Conservation (phyloP, 2,113 vertebrate genomes). For the Tor tambroides region DNA sequence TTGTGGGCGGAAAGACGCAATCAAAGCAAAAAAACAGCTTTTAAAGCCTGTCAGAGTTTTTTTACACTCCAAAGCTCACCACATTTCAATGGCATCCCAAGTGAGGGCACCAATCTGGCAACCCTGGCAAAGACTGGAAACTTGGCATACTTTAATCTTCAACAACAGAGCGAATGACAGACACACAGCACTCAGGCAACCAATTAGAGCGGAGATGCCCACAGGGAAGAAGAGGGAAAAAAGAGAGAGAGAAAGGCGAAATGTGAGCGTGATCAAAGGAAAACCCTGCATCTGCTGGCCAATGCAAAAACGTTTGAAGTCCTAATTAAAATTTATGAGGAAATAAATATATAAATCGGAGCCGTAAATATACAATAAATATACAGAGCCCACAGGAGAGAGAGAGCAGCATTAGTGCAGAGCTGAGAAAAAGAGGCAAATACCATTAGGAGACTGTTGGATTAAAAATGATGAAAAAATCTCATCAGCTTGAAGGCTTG, state of each 20-base stretch:
- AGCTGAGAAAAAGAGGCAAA: slow-evolving; percentile 19
- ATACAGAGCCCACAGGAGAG: slow-evolving; percentile 58
- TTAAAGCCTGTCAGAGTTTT: neutral
- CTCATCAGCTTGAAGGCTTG: slow-evolving; percentile 34
- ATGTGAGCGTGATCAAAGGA: slow-evolving; percentile 75
- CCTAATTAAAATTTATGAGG: slow-evolving; percentile 74
- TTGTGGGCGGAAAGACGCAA: slow-evolving; percentile 25
- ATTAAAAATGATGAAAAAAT: slow-evolving; percentile 45
- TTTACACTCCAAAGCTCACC: slow-evolving; percentile 28
- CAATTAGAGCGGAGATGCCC: slow-evolving; percentile 71
- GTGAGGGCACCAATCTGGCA: slow-evolving; percentile 44
- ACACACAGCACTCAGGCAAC: slow-evolving; percentile 56
- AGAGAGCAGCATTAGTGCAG: slow-evolving; percentile 36
- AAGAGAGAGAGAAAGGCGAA: slow-evolving; percentile 38
- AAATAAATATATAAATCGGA: slow-evolving; percentile 71
- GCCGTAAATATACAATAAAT: slow-evolving; percentile 71
- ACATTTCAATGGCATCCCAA: slow-evolving; percentile 33
- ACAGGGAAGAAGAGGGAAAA: slow-evolving; percentile 62
- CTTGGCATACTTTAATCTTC: slow-evolving; percentile 66
- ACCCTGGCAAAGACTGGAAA: slow-evolving; percentile 48
- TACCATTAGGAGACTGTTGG: slow-evolving; percentile 45
- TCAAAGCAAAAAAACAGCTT: slow-evolving; percentile 31
- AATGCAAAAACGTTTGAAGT: slow-evolving; percentile 73
- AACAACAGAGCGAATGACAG: slow-evolving; percentile 64
- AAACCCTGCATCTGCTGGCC: slow-evolving; percentile 63